Conservation (phyloP, 2,113 vertebrate species). For the Megalops atlanticus region DNA sequence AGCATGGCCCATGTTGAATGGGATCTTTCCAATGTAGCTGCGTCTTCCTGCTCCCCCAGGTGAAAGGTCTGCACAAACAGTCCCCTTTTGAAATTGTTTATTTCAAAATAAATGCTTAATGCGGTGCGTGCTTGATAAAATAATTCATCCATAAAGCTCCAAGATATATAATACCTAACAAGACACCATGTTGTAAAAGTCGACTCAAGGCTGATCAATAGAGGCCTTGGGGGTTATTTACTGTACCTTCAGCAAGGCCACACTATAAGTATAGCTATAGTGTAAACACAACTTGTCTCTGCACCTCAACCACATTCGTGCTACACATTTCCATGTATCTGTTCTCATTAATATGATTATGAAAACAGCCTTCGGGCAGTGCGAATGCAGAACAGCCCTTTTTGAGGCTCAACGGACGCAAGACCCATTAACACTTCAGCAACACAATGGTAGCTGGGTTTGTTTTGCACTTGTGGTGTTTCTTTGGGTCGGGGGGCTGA, state of each 20-base stretch:
- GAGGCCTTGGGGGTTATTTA: slow-evolving; percentile 77
- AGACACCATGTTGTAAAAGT: slow-evolving; percentile 65
- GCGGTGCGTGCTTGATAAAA: slow-evolving; percentile 67
- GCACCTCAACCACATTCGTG: slow-evolving; percentile 55
- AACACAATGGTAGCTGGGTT: slow-evolving; percentile 17
- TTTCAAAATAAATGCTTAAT: slow-evolving; percentile 78
- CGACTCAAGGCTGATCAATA: slow-evolving; percentile 83
- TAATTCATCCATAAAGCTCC: slow-evolving; percentile 75
- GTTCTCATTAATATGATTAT: slow-evolving; percentile 79
- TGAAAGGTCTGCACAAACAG: background rate
- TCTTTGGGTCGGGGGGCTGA: background rate
- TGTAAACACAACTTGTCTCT: slow-evolving; percentile 67
- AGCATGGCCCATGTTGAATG: background rate
- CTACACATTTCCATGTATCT: slow-evolving; percentile 62
- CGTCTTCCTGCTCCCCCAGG: background rate
- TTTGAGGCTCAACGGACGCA: slow-evolving; percentile 55
- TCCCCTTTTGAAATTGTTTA: slow-evolving; percentile 69
- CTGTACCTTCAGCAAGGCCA: slow-evolving; percentile 82
- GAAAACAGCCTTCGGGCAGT: slow-evolving; percentile 78
- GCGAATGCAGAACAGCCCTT: slow-evolving; percentile 71
- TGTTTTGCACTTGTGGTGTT: background rate
- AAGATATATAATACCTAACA: slow-evolving; percentile 78
- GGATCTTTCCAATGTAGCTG: background rate
- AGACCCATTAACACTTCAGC: slow-evolving; percentile 48
- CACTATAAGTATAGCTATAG: slow-evolving; percentile 79